These are phyloP conservation scores for Auanema sp. DNA, from an alignment of 2,888 invertebrate species.

Conservation along the genomic window DNA sequence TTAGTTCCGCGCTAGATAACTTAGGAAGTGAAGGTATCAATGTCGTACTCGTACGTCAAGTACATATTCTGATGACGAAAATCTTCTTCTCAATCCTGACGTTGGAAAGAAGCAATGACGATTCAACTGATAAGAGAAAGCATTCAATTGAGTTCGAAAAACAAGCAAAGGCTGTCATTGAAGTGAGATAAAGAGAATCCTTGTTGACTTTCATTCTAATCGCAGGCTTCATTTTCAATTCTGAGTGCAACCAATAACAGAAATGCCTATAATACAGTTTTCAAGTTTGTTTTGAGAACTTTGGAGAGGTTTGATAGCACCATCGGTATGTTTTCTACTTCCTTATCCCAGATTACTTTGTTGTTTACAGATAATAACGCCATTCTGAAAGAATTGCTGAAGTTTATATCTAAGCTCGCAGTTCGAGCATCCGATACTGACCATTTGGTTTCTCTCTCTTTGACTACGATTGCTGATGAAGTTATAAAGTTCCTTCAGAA, in stretches of 20 bases:
- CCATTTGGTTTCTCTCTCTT: not conserved
- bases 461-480: slow-evolving; percentile 11
- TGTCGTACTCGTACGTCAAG: slow-evolving; percentile 15
- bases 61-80: slow-evolving; percentile 10
- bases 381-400: slow-evolving; percentile 18
- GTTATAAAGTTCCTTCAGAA: slow-evolving; percentile 11
- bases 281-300: slow-evolving; percentile 12
- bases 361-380: slow-evolving; percentile 16
- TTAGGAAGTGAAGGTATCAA: not conserved
- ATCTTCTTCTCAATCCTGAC: slow-evolving; percentile 3
- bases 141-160: slow-evolving; percentile 12
- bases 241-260: not conserved
- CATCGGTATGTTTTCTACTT: slow-evolving; percentile 9
- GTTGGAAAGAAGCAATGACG: slow-evolving; percentile 6
- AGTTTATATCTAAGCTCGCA: slow-evolving; percentile 5
- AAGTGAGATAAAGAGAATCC: slow-evolving; percentile 8
- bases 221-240: slow-evolving; percentile 1
- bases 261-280: slow-evolving; percentile 4
- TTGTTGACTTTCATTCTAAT: not conserved
- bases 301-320: not conserved
- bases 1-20: no score
- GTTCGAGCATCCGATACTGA: slow-evolving; percentile 7
- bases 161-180: slow-evolving; percentile 17
- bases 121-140: slow-evolving; percentile 10
- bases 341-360: not conserved